A percentile compares a stretch with the other conserved stretches of the same genome.
phyloP scores from a whole-genome alignment of 2,888 invertebrate species.

The Seladonia tumulorum region DNA sequence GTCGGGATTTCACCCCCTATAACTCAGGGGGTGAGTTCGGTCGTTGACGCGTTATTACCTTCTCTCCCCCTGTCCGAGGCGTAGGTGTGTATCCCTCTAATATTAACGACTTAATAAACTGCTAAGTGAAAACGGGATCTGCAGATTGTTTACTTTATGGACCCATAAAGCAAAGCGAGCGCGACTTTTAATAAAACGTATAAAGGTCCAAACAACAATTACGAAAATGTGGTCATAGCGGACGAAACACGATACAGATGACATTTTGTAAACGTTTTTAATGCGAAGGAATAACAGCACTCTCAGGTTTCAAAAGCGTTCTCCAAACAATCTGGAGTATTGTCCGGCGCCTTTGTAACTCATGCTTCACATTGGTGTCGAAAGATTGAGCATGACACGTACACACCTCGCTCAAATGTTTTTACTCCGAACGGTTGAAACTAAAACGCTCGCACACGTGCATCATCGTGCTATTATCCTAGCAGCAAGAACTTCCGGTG shows the following conservation, averaged over 20 bases:
- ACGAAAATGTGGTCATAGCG: not conserved
- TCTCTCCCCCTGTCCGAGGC: not conserved
- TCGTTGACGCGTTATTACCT: slow-evolving; percentile 2
- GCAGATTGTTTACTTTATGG: not conserved
- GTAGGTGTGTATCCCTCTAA: not conserved
- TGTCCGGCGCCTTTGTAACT: not conserved
- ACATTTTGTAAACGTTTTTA: too few species aligned
- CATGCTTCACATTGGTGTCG: not conserved
- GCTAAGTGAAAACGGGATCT: not conserved
- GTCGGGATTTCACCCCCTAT: not conserved
- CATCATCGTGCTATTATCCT: not conserved
- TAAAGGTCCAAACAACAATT: not conserved
- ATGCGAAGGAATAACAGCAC: too few species aligned
- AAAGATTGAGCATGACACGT: not conserved
- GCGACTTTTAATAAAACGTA: not conserved
- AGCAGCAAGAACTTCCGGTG: not conserved
- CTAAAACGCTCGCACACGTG: not conserved
- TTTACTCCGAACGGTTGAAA: not conserved
- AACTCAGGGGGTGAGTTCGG: not conserved
- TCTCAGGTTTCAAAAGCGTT: not conserved
- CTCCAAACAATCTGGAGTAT: not conserved
- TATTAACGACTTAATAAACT: not conserved
- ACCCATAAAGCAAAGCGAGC: not conserved
- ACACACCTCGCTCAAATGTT: not conserved
- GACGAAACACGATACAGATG: not conserved